Percentiles rank a stretch among this genome's conserved stretches.
Conservation (phyloP, 2,113 vertebrate genomes). For the Chinchilla lanigera region DNA sequence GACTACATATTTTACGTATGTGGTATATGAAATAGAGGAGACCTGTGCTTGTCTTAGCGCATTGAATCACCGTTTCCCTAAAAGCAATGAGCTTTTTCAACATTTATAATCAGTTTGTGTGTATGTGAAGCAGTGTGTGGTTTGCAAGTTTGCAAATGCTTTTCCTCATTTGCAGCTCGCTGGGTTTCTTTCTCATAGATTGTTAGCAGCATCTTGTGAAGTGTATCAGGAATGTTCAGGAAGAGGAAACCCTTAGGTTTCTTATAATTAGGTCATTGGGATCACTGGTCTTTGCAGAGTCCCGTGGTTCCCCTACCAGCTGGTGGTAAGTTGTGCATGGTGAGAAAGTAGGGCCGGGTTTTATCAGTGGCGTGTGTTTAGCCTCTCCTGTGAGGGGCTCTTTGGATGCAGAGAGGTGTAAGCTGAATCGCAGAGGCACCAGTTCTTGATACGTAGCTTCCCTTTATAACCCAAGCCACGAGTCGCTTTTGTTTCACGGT, state of each 20-base stretch:
- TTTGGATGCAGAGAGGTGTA: accelerated
- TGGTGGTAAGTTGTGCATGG: not conserved
- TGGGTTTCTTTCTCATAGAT: not conserved
- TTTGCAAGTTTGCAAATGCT: not conserved
- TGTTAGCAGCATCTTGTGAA: not conserved
- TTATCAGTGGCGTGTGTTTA: not conserved
- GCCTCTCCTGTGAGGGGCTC: accelerated
- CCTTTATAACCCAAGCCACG: not conserved
- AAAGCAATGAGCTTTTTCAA: not conserved
- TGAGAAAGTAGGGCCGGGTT: not conserved
- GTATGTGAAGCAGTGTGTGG: not conserved
- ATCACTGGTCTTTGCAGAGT: not conserved
- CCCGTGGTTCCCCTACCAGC: not conserved
- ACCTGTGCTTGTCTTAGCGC: not conserved
- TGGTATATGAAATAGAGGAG: not conserved
- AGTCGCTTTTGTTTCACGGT: not conserved
- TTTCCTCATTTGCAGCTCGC: not conserved
- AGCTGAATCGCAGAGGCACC: accelerated
- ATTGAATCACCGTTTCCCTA: not conserved
- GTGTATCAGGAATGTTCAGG: not conserved
- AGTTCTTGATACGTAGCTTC: not conserved
- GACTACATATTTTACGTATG: not conserved
- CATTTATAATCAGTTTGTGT: not conserved
- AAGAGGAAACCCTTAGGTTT: not conserved
- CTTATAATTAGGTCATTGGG: not conserved